Conservation (phyloP, 2,113 vertebrate genomes). For the Pica pica region DNA sequence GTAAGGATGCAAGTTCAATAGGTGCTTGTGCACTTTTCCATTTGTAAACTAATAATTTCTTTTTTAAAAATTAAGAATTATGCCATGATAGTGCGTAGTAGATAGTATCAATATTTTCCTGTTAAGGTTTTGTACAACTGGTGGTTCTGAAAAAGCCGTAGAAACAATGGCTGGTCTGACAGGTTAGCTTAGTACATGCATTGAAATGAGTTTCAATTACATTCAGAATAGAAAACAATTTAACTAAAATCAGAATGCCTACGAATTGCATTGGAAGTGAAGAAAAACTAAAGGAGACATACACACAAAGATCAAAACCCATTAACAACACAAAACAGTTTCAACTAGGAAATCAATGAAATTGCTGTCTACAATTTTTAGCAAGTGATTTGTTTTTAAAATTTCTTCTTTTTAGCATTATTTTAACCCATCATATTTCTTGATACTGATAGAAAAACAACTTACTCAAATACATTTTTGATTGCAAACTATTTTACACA, state of each 20-base stretch:
- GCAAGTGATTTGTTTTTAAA: background rate
- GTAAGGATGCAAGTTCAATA: background rate
- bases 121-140: background rate
- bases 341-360: background rate
- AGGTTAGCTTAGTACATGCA: background rate
- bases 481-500: background rate
- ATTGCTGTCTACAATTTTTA: background rate
- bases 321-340: background rate
- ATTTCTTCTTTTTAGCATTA: background rate
- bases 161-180: background rate
- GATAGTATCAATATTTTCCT: background rate
- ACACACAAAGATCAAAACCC: conserved; percentile 2
- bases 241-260: background rate
- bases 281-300: background rate
- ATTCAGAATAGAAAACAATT: background rate
- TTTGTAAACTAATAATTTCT: background rate
- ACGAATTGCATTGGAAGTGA: background rate
- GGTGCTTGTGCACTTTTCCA: background rate
- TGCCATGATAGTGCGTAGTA: background rate
- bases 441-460: background rate
- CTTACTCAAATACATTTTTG: background rate
- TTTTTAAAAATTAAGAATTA: background rate
- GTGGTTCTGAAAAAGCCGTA: conserved; percentile 53
- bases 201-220: background rate
- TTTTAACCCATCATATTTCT: background rate